These are phyloP conservation scores for Lanius ludovicianus DNA, from an alignment of 2,113 vertebrate genomes.

Conservation along the genomic window DNA sequence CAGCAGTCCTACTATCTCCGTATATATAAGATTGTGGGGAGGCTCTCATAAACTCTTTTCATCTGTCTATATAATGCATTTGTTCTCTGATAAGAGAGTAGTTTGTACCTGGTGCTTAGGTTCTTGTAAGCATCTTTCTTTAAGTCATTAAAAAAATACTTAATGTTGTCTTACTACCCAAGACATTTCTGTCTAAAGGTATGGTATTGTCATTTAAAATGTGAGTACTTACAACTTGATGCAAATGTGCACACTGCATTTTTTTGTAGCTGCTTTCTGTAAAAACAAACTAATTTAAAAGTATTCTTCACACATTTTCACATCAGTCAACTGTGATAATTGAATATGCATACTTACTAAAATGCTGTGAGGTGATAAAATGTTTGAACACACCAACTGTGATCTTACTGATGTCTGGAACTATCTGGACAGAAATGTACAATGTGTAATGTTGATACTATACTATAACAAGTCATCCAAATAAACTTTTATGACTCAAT, in stretches of 20 bases:
- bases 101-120: neutral
- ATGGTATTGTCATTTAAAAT: neutral
- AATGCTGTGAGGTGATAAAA: neutral
- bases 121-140: neutral
- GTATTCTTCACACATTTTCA: neutral
- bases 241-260: neutral
- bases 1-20: neutral
- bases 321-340: neutral
- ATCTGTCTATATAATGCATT: neutral
- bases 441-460: neutral
- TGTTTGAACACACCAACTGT: neutral
- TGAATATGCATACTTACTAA: neutral
- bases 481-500: neutral
- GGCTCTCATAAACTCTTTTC: neutral
- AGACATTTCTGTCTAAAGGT: neutral
- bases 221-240: neutral
- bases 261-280: neutral
- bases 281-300: neutral
- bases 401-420: neutral
- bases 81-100: neutral
- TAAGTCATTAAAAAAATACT: neutral
- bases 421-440: neutral
- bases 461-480: neutral
- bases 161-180: neutral
- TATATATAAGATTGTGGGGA: neutral